These are phyloP conservation scores for Drosophila pruinosa DNA, from an alignment of 1,140 invertebrate genomes.

Conservation along the genomic window DNA sequence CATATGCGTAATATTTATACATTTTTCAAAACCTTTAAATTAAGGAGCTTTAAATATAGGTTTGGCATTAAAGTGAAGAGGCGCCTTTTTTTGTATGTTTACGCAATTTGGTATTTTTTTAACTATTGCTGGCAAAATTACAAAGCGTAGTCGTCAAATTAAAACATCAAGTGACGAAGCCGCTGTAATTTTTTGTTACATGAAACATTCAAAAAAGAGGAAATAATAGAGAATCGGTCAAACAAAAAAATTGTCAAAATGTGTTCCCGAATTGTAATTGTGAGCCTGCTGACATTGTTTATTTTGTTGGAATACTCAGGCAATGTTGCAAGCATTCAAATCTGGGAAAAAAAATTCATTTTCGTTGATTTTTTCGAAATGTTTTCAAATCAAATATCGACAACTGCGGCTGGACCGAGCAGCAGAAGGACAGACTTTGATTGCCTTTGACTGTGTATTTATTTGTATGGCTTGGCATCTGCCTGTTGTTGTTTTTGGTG, in stretches of 20 bases:
- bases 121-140: not conserved
- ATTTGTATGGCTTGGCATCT: conserved; percentile 53
- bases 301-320: conserved; percentile 48
- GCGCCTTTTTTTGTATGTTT: not conserved
- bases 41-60: too few relatives aligned
- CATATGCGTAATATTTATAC: too few relatives aligned
- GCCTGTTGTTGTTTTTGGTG: conserved; percentile 29
- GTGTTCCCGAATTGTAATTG: conserved; percentile 54
- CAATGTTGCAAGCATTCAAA: conserved; percentile 54
- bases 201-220: conserved; percentile 1
- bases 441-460: conserved; percentile 76
- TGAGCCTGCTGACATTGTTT: conserved; percentile 55
- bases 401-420: conserved; percentile 47
- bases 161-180: conserved; percentile 55
- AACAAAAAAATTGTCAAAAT: conserved; percentile 33
- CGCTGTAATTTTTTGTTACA: not conserved
- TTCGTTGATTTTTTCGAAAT: conserved; percentile 62
- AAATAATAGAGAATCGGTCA: conserved; percentile 21
- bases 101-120: not conserved
- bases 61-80: not conserved
- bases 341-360: conserved; percentile 42
- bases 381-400: conserved; percentile 77
- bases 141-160: conserved; percentile 42
- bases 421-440: conserved; percentile 49
- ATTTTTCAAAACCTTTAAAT: too few relatives aligned